A percentile compares a stretch with the other conserved stretches of the same genome.
phyloP scores from a whole-genome alignment of 1,140 invertebrate genomes.

The Sycophila sp. region DNA sequence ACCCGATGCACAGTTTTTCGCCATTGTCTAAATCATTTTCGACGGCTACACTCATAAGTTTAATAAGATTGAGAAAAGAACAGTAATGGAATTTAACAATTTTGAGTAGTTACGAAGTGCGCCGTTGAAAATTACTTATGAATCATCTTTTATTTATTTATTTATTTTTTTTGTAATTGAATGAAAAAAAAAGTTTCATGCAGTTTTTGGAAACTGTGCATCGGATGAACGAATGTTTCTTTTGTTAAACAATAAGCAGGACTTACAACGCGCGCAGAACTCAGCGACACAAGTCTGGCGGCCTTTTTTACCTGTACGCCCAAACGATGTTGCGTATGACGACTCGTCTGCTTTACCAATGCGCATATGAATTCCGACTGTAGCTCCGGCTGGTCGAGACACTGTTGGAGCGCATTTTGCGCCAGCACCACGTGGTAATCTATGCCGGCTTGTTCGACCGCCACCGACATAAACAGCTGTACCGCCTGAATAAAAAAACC shows the following conservation, averaged over 20 bases:
- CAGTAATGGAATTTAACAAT: too few species aligned
- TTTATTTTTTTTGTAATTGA: neutral
- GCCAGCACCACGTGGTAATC: constrained; percentile 95
- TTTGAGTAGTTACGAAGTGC: too few species aligned
- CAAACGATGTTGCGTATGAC: constrained; percentile 82
- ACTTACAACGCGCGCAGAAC: constrained; percentile 71
- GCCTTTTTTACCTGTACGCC: constrained; percentile 89
- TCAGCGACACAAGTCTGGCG: constrained; percentile 66
- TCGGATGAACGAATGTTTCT: neutral
- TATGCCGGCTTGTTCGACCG: constrained; percentile 92
- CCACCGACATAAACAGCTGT: constrained; percentile 93
- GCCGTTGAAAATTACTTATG: too few species aligned
- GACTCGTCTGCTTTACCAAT: constrained; percentile 91
- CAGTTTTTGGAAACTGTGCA: constrained; percentile 14
- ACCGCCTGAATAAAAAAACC: constrained; percentile 75
- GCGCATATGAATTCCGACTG: constrained; percentile 92
- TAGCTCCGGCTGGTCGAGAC: constrained; percentile 87
- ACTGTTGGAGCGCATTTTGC: constrained; percentile 92
- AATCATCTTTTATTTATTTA: too few species aligned
- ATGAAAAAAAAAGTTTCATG: neutral
- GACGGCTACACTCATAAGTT: too few species aligned
- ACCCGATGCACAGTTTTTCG: constrained; percentile 61
- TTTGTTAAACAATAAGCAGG: constrained; percentile 67
- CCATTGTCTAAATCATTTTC: too few species aligned
- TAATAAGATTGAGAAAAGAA: too few species aligned